A percentile compares a stretch with the other conserved stretches of the same genome.
Conservation (phyloP, 2,113 vertebrate species). For the Stegostoma tigrinum region DNA sequence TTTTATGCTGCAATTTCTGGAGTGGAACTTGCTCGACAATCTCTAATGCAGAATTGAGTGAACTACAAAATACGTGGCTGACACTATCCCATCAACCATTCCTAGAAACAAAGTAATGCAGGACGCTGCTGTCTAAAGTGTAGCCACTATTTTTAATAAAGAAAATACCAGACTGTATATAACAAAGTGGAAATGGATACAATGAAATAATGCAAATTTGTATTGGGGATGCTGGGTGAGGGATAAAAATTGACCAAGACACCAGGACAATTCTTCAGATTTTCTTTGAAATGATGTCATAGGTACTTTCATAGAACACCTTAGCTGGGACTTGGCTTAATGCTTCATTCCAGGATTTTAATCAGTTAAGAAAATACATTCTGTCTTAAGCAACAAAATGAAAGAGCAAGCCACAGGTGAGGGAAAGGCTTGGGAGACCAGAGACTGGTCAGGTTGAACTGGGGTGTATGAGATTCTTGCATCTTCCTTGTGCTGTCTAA, state of each 20-base stretch:
- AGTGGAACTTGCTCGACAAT: no score
- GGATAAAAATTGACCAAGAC: no score
- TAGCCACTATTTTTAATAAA: no score
- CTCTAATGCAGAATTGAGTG: no score
- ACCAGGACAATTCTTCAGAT: background rate
- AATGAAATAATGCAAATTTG: background rate
- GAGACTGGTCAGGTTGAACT: background rate
- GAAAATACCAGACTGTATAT: no score
- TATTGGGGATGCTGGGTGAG: background rate
- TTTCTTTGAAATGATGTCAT: background rate
- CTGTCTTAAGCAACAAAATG: background rate
- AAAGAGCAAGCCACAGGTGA: background rate
- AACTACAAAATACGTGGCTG: no score
- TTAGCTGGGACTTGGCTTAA: background rate
- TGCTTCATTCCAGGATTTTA: background rate
- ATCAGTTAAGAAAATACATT: background rate
- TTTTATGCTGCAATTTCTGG: no score
- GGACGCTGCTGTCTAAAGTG: no score
- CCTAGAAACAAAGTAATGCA: no score
- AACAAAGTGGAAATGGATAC: no score
- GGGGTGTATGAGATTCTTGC: background rate
- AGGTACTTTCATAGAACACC: background rate
- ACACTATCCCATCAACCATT: no score
- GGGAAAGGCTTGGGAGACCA: background rate
- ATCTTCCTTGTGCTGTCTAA: background rate